Conservation (phyloP, 2,888 invertebrate species). For the Alcis repandata region DNA sequence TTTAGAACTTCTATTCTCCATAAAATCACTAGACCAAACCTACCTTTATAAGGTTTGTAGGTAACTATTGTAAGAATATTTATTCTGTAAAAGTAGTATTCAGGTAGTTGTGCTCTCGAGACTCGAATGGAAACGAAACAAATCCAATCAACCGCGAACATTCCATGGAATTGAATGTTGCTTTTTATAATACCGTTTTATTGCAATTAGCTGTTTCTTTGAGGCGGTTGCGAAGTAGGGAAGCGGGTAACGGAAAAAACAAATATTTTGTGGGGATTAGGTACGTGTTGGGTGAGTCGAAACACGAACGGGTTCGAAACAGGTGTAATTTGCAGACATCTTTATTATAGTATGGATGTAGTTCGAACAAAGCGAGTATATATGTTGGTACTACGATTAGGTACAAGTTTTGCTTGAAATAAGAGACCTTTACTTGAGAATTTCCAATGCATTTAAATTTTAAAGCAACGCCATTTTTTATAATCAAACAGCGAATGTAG, state of each 20-base stretch:
- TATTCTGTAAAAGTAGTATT: slow-evolving; percentile 6
- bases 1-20: background rate
- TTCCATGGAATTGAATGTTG: slow-evolving; percentile 58
- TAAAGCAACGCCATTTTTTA: too few relatives aligned
- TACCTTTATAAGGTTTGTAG: slow-evolving; percentile 8
- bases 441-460: too few relatives aligned
- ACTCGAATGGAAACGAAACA: slow-evolving; percentile 69
- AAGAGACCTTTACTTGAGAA: background rate
- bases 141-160: slow-evolving; percentile 76
- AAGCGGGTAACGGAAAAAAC: slow-evolving; percentile 34
- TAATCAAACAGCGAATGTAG: too few relatives aligned
- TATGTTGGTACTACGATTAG: too few relatives aligned
- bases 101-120: slow-evolving; percentile 36
- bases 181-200: slow-evolving; percentile 57
- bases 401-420: background rate
- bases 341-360: slow-evolving; percentile 13
- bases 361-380: too few relatives aligned
- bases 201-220: slow-evolving; percentile 53
- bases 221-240: slow-evolving; percentile 32
- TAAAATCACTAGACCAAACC: background rate
- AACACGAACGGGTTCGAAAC: slow-evolving; percentile 26
- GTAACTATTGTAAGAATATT: too few relatives aligned
- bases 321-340: slow-evolving; percentile 19
- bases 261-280: slow-evolving; percentile 31
- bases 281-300: slow-evolving; percentile 21